These are phyloP conservation scores for Larimichthys polyactis DNA, from an alignment of 2,113 vertebrate genomes.

Conservation along the genomic window DNA sequence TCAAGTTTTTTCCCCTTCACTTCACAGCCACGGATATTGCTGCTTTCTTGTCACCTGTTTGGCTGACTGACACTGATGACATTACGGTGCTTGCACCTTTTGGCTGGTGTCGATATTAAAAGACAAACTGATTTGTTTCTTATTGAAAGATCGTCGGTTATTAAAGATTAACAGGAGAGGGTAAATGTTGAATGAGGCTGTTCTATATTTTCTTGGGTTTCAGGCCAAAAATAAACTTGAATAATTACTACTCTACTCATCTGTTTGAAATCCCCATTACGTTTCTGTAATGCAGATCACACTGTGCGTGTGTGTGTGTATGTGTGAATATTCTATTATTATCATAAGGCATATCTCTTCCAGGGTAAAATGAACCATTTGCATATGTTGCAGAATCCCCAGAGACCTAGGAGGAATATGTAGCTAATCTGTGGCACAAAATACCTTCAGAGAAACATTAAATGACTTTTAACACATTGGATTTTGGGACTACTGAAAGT, in stretches of 20 bases:
- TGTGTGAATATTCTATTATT: constrained; percentile 22
- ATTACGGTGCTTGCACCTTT: background rate
- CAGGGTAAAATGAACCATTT: constrained; percentile 40
- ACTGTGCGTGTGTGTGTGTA: background rate
- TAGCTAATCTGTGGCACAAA: constrained; percentile 17
- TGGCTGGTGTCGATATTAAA: background rate
- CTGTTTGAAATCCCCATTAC: constrained; percentile 41
- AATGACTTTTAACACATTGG: constrained; percentile 13
- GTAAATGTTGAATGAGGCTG: background rate
- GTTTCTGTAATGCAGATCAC: constrained; percentile 8
- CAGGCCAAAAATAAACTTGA: constrained; percentile 32
- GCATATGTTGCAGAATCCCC: constrained; percentile 37
- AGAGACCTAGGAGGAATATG: constrained; percentile 20
- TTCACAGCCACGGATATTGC: too few species aligned
- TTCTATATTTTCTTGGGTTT: constrained; percentile 23
- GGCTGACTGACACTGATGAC: background rate
- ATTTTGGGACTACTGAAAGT: background rate
- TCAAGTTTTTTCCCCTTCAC: too few species aligned
- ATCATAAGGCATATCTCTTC: constrained; percentile 26
- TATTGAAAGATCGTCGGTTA: background rate
- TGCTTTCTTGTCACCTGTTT: background rate
- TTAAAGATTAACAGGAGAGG: background rate
- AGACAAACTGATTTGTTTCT: background rate
- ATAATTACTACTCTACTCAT: constrained; percentile 15
- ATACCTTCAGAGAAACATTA: constrained; percentile 7